A percentile compares a stretch with the other conserved stretches of the same genome.
Conservation (phyloP, 2,797 vertebrate genomes). For the Oreochromis mossambicus region DNA sequence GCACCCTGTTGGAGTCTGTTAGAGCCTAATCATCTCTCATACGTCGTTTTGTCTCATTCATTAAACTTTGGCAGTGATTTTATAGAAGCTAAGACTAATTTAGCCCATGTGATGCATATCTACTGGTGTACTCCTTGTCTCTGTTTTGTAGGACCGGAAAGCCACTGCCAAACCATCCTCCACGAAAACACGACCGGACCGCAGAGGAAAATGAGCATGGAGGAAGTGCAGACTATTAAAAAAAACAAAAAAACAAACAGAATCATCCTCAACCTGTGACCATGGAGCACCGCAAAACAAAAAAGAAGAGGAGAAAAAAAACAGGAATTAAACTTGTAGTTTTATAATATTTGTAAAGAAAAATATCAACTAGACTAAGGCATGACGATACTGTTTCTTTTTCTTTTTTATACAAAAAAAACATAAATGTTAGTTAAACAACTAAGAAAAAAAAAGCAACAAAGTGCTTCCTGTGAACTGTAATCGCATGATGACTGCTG, state of each 20-base stretch:
- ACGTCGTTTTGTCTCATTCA: constrained; percentile 7
- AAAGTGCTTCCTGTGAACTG: constrained; percentile 90
- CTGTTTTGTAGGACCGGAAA: constrained; percentile 80
- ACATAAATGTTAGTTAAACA: constrained; percentile 59
- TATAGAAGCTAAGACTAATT: neutral
- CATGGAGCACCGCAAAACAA: constrained; percentile 36
- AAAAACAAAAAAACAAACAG: constrained; percentile 28
- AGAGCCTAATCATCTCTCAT: constrained; percentile 7
- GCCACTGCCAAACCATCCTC: constrained; percentile 87
- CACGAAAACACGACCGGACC: constrained; percentile 67
- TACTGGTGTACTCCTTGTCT: neutral
- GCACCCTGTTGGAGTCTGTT: neutral
- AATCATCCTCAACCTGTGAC: constrained; percentile 58
- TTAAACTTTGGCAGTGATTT: neutral
- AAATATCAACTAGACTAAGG: constrained; percentile 79
- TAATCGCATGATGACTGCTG: constrained; percentile 93
- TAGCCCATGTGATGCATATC: neutral
- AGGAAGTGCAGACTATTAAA: constrained; percentile 29
- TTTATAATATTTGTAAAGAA: constrained; percentile 84
- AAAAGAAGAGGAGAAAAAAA: constrained; percentile 8
- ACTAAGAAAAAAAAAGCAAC: constrained; percentile 69
- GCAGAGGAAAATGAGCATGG: constrained; percentile 57
- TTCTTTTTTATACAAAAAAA: constrained; percentile 61
- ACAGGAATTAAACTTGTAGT: constrained; percentile 74
- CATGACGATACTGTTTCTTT: constrained; percentile 77